Percentiles rank a stretch among this genome's conserved stretches.
Evolutionary conservation across 1,140 invertebrate genomes (phyloP).

Genomic region (Reticulitermes speratus): DNA sequence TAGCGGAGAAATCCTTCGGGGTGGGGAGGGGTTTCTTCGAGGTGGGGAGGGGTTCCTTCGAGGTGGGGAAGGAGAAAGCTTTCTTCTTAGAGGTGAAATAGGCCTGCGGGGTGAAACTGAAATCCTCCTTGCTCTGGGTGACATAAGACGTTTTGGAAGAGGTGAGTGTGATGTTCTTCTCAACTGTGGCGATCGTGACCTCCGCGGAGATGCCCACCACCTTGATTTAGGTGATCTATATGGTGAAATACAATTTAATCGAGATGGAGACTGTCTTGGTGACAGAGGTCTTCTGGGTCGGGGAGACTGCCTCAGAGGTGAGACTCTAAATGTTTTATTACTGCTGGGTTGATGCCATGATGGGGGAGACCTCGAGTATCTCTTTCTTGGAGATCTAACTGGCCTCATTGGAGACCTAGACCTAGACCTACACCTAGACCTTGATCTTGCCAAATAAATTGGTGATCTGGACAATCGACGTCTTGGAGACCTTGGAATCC

Average conservation of each 20-base stretch:
- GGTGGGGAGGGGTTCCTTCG: background rate
- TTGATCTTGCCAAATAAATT: background rate
- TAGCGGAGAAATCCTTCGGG: background rate
- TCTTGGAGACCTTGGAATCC: background rate
- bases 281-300: background rate
- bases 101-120: background rate
- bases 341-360: background rate
- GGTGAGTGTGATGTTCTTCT: background rate
- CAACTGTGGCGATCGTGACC: background rate
- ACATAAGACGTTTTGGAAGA: background rate
- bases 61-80: background rate
- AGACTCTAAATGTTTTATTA: background rate
- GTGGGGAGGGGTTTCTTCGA: constrained; percentile 14
- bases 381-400: background rate
- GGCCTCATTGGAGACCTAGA: background rate
- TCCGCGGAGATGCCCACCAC: background rate
- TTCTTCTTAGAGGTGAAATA: background rate
- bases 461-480: background rate
- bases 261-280: background rate
- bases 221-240: background rate
- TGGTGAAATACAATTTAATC: background rate
- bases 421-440: background rate
- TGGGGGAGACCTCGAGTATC: background rate
- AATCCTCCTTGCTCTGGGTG: background rate
- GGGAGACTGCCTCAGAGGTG: background rate